Percentiles rank a stretch among this genome's conserved stretches.
Evolutionary conservation across 2,113 vertebrate genomes (phyloP).

Genomic region (Heptranchias perlo): DNA sequence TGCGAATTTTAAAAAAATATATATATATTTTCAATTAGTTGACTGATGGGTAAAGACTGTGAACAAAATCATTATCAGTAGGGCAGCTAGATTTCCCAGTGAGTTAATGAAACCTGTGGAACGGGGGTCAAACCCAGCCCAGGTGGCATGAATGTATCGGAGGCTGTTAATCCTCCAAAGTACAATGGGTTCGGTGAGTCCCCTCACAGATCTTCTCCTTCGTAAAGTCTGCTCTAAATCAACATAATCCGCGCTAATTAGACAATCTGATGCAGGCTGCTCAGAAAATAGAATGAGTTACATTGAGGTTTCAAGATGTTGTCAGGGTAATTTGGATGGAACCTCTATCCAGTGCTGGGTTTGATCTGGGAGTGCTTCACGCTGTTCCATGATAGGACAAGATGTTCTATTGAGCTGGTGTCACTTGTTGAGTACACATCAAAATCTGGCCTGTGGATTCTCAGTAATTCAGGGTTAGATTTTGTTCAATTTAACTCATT

Average conservation of each 20-base stretch:
- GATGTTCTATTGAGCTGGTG: background rate
- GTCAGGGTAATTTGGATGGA: background rate
- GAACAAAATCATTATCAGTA: background rate
- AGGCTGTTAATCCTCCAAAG: background rate
- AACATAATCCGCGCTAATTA: background rate
- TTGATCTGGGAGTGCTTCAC: background rate
- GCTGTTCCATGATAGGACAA: background rate
- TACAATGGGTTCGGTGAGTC: background rate
- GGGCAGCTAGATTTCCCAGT: background rate
- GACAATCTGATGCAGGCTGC: background rate
- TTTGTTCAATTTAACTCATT: background rate
- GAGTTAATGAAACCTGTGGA: background rate
- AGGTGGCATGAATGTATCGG: background rate
- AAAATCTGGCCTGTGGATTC: background rate
- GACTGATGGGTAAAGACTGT: background rate
- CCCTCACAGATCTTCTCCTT: background rate
- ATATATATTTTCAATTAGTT: background rate
- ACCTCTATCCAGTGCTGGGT: background rate
- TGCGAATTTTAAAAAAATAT: background rate
- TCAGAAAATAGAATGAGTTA: background rate
- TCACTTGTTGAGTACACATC: background rate
- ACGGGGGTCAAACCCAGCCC: background rate
- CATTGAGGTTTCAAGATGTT: background rate
- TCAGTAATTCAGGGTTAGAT: background rate
- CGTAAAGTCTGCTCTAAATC: background rate